These are phyloP conservation scores for Polydrusus tereticollis DNA, from an alignment of 2,888 invertebrate species.

Conservation along the genomic window DNA sequence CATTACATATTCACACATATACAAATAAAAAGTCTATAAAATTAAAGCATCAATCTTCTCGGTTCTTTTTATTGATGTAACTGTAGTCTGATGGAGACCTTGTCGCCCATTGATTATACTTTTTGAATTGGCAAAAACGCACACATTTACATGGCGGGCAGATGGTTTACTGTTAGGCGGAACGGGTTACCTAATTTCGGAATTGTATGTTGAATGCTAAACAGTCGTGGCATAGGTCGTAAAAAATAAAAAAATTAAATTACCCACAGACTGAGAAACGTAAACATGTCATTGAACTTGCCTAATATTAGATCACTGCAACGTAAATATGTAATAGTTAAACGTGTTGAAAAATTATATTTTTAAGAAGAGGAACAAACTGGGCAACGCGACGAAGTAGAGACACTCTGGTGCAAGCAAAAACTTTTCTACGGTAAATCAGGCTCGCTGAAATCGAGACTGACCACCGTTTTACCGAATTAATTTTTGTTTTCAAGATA, in stretches of 20 bases:
- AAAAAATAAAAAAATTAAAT: neutral
- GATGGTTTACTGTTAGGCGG: conserved; percentile 7
- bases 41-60: neutral
- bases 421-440: no score
- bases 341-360: no score
- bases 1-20: neutral
- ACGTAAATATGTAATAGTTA: neutral
- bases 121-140: neutral
- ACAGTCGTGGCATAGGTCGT: neutral
- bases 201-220: neutral
- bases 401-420: no score
- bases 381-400: no score
- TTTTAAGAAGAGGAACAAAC: no score
- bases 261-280: neutral
- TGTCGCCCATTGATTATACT: neutral
- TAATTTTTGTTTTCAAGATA: no score
- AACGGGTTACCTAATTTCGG: neutral
- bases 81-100: neutral
- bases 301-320: neutral
- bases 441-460: no score
- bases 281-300: neutral
- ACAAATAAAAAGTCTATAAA: neutral
- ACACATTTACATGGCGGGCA: neutral
- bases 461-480: no score
- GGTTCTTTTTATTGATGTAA: neutral